Conservation (phyloP, 2,113 vertebrate species). For the Poecile atricapillus region DNA sequence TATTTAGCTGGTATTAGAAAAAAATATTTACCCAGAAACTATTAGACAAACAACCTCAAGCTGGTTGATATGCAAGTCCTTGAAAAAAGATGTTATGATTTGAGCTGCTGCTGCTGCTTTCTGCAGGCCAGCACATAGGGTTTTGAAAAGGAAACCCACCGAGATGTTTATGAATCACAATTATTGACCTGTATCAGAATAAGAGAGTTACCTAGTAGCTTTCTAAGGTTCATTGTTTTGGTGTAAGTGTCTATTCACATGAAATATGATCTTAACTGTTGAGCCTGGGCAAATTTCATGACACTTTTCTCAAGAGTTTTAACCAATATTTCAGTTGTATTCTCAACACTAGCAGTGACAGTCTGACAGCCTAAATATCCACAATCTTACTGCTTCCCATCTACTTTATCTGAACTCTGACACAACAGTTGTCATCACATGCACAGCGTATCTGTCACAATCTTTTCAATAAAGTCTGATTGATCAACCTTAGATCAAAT, state of each 20-base stretch:
- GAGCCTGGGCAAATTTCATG: constrained; percentile 20
- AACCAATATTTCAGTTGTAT: constrained; percentile 25
- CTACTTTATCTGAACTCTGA: not conserved
- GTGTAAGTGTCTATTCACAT: not conserved
- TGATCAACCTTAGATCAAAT: not conserved
- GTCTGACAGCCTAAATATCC: constrained; percentile 19
- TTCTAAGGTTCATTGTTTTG: constrained; percentile 21
- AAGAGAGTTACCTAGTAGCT: not conserved
- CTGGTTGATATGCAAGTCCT: not conserved
- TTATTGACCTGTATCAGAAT: constrained; percentile 29
- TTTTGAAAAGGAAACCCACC: not conserved
- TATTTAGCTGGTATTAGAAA: not conserved
- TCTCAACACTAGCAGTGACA: not conserved
- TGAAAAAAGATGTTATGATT: not conserved
- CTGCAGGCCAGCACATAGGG: not conserved
- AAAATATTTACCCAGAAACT: not conserved
- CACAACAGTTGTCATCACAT: not conserved
- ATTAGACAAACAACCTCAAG: not conserved
- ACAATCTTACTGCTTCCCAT: not conserved
- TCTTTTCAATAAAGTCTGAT: not conserved
- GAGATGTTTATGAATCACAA: constrained; percentile 18
- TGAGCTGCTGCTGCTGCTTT: constrained; percentile 3
- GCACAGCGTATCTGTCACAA: not conserved
- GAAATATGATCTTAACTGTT: not conserved
- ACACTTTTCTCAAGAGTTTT: not conserved